Base-by-base conservation (phyloP, 1,140 invertebrate genomes). In the Cydia strobilella region DNA sequence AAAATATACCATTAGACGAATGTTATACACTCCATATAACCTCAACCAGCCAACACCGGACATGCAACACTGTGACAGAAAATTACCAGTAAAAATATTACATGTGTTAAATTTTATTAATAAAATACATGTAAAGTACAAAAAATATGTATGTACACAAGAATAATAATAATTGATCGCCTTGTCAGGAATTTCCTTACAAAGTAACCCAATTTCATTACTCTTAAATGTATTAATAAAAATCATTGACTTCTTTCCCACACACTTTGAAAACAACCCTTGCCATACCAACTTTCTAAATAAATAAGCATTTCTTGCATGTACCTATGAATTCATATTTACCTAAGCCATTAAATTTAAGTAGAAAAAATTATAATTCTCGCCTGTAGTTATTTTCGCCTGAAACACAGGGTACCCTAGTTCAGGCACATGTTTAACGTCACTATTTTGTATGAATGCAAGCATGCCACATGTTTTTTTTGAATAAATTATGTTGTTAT, bases 1-100 rank as follows among this genome's bases (percentile, higher is more conserved):
- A 59, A 59, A 59, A 59, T 10, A 59, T 59, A 59, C 54, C 54
- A 59, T 59, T 59, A 59, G 54, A 59, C 20, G 18, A 20, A 59
- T 23, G 18, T n/a, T 59, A 65, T 10, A 65, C 48, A 51, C 48
- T n/a, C 48, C 48, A 51, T 18, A 51, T 51, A n/a, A 51, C 48
- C 48, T n/a, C 48, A 51, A 51, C n/a, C 48, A 51, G 48, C 48
- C 48, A 6, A 51, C 48, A n/a, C 48, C 48, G 48, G 48, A 51
- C 48, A 51, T 18, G 54, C 54, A 23, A 20, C 54, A 18, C 18
- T 59, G 54, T 59, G 54, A 20, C 54, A 59, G 54, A 59, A 59
- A 23, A 23, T 23, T 23, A 59, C 54, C 20, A 12, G n/a, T 59
- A 9, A 59, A 59, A 54, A n/a, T 20, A 54, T 18, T 23, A 54